Evolutionary conservation across 2,888 invertebrate species (phyloP).

Genomic region (Sussaba pulchella): DNA sequence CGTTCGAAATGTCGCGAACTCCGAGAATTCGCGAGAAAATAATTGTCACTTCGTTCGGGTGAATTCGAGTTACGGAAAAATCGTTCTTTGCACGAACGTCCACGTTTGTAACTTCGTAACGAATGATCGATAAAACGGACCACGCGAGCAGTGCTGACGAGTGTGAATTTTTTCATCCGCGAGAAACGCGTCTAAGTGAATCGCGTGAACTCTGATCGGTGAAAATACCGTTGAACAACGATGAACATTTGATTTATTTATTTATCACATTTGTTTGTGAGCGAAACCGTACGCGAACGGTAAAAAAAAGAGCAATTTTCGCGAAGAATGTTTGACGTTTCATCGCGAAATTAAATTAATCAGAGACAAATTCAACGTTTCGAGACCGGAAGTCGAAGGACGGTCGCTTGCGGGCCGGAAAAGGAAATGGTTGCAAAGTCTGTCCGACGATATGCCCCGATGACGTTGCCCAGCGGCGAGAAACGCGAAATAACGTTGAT

Average conservation of each 20-base stretch:
- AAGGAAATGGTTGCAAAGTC: slow-evolving; percentile 13
- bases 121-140: slow-evolving; percentile 40
- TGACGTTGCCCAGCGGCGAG: slow-evolving; percentile 14
- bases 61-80: slow-evolving; percentile 3
- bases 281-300: too few species aligned
- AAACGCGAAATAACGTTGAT: slow-evolving; percentile 18
- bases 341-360: too few species aligned
- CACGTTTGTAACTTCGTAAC: slow-evolving; percentile 23
- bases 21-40: not conserved
- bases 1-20: too few species aligned
- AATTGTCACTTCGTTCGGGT: not conserved
- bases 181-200: too few species aligned
- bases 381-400: slow-evolving; percentile 60
- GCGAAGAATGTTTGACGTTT: too few species aligned
- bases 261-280: too few species aligned
- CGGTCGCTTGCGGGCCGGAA: slow-evolving; percentile 50
- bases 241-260: too few species aligned
- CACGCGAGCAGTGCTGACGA: slow-evolving; percentile 31
- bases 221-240: slow-evolving; percentile 3
- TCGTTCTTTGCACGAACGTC: slow-evolving; percentile 9
- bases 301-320: too few species aligned
- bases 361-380: too few species aligned
- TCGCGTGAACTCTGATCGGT: not conserved
- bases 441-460: not conserved
- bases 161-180: too few species aligned